These are phyloP conservation scores for Micropterix aruncella DNA, from an alignment of 2,888 invertebrate species.

Conservation along the genomic window DNA sequence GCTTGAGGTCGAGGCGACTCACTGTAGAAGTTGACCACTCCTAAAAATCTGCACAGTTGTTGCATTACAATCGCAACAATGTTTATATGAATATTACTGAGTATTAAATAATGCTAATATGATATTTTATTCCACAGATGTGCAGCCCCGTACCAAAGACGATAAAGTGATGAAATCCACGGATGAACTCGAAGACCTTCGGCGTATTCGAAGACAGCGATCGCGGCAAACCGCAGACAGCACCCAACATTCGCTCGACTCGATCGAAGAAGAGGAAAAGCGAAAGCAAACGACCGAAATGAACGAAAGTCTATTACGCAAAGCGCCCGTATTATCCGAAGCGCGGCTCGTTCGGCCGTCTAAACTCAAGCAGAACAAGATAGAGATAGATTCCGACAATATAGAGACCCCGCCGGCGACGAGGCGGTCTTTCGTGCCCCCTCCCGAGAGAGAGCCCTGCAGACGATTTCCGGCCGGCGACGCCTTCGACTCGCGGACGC, in stretches of 20 bases:
- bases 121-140: conserved; percentile 46
- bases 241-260: conserved; percentile 28
- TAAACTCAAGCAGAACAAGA: conserved; percentile 37
- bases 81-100: no score
- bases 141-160: conserved; percentile 58
- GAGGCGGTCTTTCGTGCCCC: conserved; percentile 50
- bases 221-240: conserved; percentile 35
- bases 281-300: conserved; percentile 35
- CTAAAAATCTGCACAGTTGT: no score
- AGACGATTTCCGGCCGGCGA: conserved; percentile 31
- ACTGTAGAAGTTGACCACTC: no score
- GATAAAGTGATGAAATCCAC: conserved; percentile 66
- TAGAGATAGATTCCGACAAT: conserved; percentile 81
- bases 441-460: conserved; percentile 46
- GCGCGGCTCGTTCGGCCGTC: conserved; percentile 9
- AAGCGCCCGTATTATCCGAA: conserved; percentile 13
- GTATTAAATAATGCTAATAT: no score
- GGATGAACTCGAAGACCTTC: conserved; percentile 50
- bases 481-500: conserved; percentile 19
- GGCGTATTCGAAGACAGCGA: conserved; percentile 42
- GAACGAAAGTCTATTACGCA: conserved; percentile 20
- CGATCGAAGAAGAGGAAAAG: conserved; percentile 49
- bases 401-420: conserved; percentile 81
- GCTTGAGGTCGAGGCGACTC: no score
- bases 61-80: no score